Percentiles rank a stretch among this genome's conserved stretches.
phyloP scores from a whole-genome alignment of 2,797 vertebrate species.

The Todus mexicanus region DNA sequence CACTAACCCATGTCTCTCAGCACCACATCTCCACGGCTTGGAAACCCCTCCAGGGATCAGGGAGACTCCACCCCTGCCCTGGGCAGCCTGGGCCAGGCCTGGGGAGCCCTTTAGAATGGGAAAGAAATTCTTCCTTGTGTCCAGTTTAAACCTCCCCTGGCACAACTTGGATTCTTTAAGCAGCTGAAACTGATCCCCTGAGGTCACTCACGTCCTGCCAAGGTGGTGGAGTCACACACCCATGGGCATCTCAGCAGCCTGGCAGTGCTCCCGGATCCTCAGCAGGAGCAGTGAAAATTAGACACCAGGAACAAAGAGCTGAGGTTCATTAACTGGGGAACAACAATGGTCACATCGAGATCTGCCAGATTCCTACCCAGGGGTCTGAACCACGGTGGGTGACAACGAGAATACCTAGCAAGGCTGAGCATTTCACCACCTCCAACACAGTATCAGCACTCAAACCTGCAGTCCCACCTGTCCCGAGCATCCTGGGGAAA shows the following conservation, averaged over 20 bases:
- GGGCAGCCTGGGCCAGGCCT: neutral
- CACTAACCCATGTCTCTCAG: neutral
- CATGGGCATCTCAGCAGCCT: fast-evolving
- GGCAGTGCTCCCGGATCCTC: neutral
- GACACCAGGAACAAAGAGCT: neutral
- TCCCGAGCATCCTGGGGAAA: neutral
- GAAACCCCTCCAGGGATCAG: neutral
- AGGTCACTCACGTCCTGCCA: neutral
- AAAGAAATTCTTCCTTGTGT: neutral
- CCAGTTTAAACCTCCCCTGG: neutral
- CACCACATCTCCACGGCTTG: neutral
- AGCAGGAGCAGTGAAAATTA: neutral
- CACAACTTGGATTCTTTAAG: neutral
- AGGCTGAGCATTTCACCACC: neutral
- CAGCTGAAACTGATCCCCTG: neutral
- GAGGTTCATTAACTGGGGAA: neutral
- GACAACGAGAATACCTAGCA: no score
- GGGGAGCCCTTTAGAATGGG: neutral
- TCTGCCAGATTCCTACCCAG: neutral
- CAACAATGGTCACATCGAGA: neutral
- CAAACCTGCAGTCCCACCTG: neutral
- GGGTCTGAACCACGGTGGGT: neutral
- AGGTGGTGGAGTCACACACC: neutral
- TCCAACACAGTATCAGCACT: fast-evolving
- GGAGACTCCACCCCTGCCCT: neutral